Evolutionary conservation across 2,888 invertebrate species (phyloP).

Genomic region (Dugesia japonica): DNA sequence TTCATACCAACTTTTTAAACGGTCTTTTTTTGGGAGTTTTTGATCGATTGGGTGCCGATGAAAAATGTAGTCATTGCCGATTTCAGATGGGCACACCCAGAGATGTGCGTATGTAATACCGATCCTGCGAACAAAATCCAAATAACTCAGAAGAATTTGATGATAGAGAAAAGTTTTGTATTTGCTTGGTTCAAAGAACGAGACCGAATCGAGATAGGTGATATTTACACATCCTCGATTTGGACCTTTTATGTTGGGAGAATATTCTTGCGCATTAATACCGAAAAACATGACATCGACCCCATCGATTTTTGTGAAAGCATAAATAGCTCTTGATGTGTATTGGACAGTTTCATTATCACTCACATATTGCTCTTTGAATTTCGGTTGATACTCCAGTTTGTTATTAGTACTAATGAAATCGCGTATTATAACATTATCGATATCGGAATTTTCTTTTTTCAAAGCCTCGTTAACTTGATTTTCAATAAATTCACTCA

Average conservation of each 20-base stretch:
- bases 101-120: background rate
- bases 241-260: background rate
- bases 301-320: background rate
- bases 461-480: background rate
- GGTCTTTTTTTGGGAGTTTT: constrained; percentile 1
- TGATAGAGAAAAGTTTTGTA: background rate
- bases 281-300: background rate
- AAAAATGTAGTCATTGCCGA: background rate
- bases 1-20: background rate
- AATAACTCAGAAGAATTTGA: background rate
- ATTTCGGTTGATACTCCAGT: background rate
- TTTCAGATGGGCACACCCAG: background rate
- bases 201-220: background rate
- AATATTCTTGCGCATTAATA: background rate
- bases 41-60: background rate
- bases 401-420: background rate
- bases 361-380: background rate
- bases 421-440: background rate
- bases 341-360: background rate
- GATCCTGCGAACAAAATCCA: background rate
- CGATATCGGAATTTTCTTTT: background rate
- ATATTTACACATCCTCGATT: background rate
- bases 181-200: background rate
- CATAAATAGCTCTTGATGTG: background rate
- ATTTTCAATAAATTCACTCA: background rate